phyloP scores from a whole-genome alignment of 2,888 invertebrate species.

The Orthosia gothica region DNA sequence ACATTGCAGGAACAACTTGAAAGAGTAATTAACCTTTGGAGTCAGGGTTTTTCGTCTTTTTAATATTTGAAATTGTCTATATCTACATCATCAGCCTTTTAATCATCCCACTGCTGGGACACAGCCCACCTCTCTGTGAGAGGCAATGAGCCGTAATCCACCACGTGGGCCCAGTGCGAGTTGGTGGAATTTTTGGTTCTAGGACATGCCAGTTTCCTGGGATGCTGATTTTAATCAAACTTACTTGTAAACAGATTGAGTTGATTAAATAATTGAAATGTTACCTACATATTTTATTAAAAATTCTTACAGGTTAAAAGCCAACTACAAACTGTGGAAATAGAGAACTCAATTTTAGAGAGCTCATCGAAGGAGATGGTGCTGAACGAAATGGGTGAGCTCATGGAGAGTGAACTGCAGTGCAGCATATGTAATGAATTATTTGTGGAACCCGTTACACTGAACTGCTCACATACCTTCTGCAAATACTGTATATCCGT shows the following conservation, averaged over 20 bases:
- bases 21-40: slow-evolving; percentile 46
- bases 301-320: slow-evolving; percentile 75
- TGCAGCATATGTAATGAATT: slow-evolving; percentile 95
- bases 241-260: too few species aligned
- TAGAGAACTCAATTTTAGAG: slow-evolving; percentile 79
- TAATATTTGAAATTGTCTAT: background rate
- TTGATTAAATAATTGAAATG: too few species aligned
- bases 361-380: slow-evolving; percentile 74
- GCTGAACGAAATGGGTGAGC: slow-evolving; percentile 87
- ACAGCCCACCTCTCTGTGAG: too few species aligned
- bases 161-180: too few species aligned
- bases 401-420: slow-evolving; percentile 94
- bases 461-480: slow-evolving; percentile 95
- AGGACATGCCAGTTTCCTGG: too few species aligned
- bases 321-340: slow-evolving; percentile 79
- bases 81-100: background rate
- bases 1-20: slow-evolving; percentile 90
- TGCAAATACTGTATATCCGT: slow-evolving; percentile 93
- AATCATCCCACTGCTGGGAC: too few species aligned
- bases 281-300: background rate
- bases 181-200: too few species aligned
- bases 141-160: too few species aligned
- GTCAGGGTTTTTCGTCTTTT: background rate
- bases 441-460: slow-evolving; percentile 93
- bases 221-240: too few species aligned